Evolutionary conservation across 2,113 vertebrate genomes (phyloP).

Genomic region (Carassius auratus): DNA sequence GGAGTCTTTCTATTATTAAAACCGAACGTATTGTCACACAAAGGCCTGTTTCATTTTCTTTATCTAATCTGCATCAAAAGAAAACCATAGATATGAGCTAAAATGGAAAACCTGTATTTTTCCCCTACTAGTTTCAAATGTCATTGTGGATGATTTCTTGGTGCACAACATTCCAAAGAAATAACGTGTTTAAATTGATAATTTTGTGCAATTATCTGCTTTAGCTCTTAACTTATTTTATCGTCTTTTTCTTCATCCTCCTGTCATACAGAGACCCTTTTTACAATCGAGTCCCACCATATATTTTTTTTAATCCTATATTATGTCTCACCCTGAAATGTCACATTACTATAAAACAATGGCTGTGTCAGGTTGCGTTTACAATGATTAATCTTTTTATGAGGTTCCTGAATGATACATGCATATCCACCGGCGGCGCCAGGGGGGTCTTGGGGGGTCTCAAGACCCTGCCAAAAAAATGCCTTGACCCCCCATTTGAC

Average conservation of each 20-base stretch:
- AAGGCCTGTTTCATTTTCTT: slow-evolving; percentile 4
- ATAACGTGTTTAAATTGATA: not conserved
- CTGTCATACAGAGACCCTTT: not conserved
- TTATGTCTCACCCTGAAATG: not conserved
- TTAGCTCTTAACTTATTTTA: not conserved
- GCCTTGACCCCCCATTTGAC: too few relatives aligned
- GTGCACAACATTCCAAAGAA: not conserved
- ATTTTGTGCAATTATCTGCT: not conserved
- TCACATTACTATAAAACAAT: not conserved
- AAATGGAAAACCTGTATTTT: not conserved
- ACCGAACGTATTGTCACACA: not conserved
- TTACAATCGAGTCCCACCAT: not conserved
- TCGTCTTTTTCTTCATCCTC: not conserved
- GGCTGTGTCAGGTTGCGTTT: not conserved
- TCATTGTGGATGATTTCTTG: not conserved
- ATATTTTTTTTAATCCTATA: not conserved
- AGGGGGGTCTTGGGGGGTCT: too few relatives aligned
- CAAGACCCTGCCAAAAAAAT: too few relatives aligned
- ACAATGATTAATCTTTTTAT: not conserved
- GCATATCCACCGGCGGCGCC: too few relatives aligned
- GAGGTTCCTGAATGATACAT: not conserved
- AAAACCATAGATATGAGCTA: too few relatives aligned
- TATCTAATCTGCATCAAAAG: slow-evolving; percentile 2
- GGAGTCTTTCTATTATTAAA: slow-evolving; percentile 44
- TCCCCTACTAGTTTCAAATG: not conserved